phyloP scores from a whole-genome alignment of 2,888 invertebrate genomes.

The Epirrhoe tristata region DNA sequence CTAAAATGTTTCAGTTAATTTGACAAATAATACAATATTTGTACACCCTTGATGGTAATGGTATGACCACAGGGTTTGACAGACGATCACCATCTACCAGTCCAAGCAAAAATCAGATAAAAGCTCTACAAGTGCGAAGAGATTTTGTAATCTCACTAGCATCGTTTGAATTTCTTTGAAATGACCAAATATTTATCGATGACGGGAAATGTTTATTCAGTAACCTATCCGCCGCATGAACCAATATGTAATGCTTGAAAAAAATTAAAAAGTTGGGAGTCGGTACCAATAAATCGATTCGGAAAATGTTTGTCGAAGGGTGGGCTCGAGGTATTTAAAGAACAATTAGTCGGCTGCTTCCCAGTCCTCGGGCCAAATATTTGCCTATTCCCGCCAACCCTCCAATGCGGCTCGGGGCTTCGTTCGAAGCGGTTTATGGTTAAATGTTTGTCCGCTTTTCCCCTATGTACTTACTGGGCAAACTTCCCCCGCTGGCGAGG shows the following conservation, averaged over 20 bases:
- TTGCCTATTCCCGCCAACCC: slow-evolving; percentile 83
- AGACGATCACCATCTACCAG: neutral
- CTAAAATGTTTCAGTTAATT: no score
- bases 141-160: slow-evolving; percentile 9
- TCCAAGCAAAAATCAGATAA: neutral
- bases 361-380: slow-evolving; percentile 80
- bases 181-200: slow-evolving; percentile 59
- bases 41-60: no score
- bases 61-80: no score
- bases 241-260: slow-evolving; percentile 56
- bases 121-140: neutral
- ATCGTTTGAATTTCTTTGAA: slow-evolving; percentile 34
- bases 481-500: slow-evolving; percentile 61
- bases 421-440: slow-evolving; percentile 73
- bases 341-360: slow-evolving; percentile 83
- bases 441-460: slow-evolving; percentile 76
- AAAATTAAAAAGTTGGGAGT: slow-evolving; percentile 67
- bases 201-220: slow-evolving; percentile 64
- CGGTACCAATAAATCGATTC: slow-evolving; percentile 78
- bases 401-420: slow-evolving; percentile 76
- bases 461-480: slow-evolving; percentile 69
- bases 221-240: slow-evolving; percentile 60
- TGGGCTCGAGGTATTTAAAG: slow-evolving; percentile 80
- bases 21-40: no score
- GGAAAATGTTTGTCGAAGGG: slow-evolving; percentile 78